Base-by-base conservation (phyloP, 2,888 invertebrate species). In the Hyalella azteca region DNA sequence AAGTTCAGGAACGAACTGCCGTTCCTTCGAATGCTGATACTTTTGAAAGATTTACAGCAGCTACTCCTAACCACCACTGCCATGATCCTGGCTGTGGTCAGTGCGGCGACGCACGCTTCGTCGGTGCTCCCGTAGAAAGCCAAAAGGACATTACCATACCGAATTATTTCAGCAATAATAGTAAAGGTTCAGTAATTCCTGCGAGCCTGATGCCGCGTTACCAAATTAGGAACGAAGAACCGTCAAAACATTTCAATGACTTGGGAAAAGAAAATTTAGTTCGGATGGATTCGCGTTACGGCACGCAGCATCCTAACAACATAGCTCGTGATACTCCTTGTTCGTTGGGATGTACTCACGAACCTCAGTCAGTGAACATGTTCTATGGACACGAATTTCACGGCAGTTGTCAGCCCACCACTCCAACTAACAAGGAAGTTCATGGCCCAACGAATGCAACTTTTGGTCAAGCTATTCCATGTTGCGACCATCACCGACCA, bases 121-220 rank as follows among this genome's bases (percentile, higher is more conserved):
- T n/a, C 29, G 66, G 54, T 3, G 36, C 75, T 2, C 75, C 36
- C 40, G 9, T 11, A 5, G 75, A 75, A n/a, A 29, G 22, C 29
- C 73, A 73, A 9, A 75, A 75, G 29, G 75, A 75, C 40, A 36
- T 75, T 15, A 40, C 40, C 32, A 75, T 75, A n/a, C 75, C 75
- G 4, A 75, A 75, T 41, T 75, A 75, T n/a, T 75, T 75, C 45
- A 45, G 75, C 40, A 75, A 75, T 26, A 75, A 75, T n/a, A 75
- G 75, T 29, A 75, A 75, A 45, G 75, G 75, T 22, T 75, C 75
- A 2, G 29, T 36, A 0, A 45, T 75, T 41, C 75, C 75, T 45
- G 45, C 41, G 26, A 75, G 75, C 29, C 75, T 75, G 9, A 41
- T 22, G 45, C 40, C 75, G 9, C 40, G 75, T 22, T 75, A 75